Conservation (phyloP, 37 sponge, comb jelly and placozoan genomes). For the Oopsacas minuta region DNA sequence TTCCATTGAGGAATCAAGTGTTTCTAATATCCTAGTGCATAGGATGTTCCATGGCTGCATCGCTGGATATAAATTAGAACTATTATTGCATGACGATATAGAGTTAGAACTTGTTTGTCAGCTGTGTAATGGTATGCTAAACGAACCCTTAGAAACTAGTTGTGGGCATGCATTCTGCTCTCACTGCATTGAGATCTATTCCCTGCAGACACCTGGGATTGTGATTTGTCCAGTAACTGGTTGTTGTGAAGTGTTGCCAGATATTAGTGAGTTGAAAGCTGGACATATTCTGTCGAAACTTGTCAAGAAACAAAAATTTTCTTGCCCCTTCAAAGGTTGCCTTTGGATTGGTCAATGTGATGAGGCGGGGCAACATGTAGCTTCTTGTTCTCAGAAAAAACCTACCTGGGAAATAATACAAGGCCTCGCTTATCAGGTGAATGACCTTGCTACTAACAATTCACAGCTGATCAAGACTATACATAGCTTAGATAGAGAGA, state of each 20-base stretch:
- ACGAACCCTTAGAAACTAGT: not conserved
- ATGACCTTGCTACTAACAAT: not conserved
- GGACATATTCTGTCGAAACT: not conserved
- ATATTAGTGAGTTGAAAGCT: not conserved
- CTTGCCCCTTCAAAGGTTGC: not conserved
- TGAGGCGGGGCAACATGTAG: not conserved
- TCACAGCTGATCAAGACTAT: not conserved
- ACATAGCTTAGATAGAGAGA: not conserved
- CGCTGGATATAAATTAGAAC: not conserved
- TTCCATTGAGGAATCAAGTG: too few relatives aligned
- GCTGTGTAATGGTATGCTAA: not conserved
- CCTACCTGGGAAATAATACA: conserved; percentile 7
- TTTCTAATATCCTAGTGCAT: not conserved
- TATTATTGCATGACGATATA: not conserved
- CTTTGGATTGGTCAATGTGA: not conserved
- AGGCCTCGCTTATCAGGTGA: not conserved
- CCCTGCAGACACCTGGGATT: not conserved
- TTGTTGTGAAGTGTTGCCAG: not conserved
- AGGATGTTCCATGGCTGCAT: not conserved
- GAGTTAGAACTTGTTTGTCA: not conserved
- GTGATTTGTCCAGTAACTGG: not conserved
- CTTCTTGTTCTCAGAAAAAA: not conserved
- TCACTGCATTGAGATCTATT: not conserved
- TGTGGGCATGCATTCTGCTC: not conserved
- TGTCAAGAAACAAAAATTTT: not conserved